Evolutionary conservation across 2,797 vertebrate species (phyloP), one percentile per base, ranked within the genome.

Genomic region (Notoglanidium macrostoma): DNA sequence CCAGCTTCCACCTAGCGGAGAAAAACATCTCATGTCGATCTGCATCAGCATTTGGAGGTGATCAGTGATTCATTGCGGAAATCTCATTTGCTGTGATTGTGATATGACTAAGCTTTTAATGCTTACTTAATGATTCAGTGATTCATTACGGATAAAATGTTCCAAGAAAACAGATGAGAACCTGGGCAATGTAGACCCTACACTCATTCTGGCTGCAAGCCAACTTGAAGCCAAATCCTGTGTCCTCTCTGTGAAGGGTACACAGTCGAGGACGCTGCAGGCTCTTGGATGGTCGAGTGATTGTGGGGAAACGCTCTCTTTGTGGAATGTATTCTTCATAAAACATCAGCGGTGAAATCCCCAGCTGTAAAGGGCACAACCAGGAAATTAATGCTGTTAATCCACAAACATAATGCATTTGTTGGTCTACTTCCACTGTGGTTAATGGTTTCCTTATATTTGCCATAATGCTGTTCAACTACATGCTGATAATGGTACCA

Each of bases 341-440:
- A 89, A 96, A 96, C 83, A 95, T 84, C 87, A 96, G 88, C 0
- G 96, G 96, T 87, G 95, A 92, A 49, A 96, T 85, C 0, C 91
- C 93, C 21, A 96, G 73, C 96, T 96, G 92, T 32, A 86, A 70
- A 55, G 17, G 2, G 59, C 46, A 77, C 26, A 80, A 32, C 4
- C 65, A 91, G 40, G 29, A 77, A 81, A 72, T 65, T 2, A 86
- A 29, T 83, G 49, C 14, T 29, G 29, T 68, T 74, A 61, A 83
- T 85, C 44, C 0, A 32, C 68, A 85, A 55, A 55, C 0, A 84
- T 40, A 40, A 40, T 40, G 35, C 35, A 12, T 68, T 21, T 70
- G 35, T 19, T 40, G 32, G 68, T 40, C 17, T 70, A 40, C 19
- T 40, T 68, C 7, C 35, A 40, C 7, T 10, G 32, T 70, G 68